Base-by-base conservation (phyloP, 2,888 invertebrate genomes). In the Xylota sylvarum region DNA sequence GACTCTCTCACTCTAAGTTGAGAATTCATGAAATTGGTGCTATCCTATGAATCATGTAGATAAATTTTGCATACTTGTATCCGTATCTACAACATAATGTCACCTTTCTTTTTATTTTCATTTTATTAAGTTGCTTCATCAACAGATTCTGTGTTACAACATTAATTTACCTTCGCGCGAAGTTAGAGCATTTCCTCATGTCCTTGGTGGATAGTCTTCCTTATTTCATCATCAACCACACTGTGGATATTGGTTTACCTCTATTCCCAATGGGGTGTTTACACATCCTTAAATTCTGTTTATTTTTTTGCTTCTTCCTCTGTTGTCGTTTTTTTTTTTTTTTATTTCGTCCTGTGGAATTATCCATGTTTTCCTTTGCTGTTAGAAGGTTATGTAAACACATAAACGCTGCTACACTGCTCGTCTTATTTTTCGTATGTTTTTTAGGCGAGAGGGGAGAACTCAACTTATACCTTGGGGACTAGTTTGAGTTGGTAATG, bases 221-320 rank as follows among this genome's bases (percentile, higher is more conserved):
- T 52, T 56, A 40, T 55, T 37, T 80, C 73, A 62, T 55, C 62
- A 56, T 37, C 65, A 74, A 52, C 65, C 67, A 35, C 17, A 46
- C 56, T 55, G 62, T 43, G 55, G 40, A 40, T 80, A 80, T 85
- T 85, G 84, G 73, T 80, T 85, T 67, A 70, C 74, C 70, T 80
- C 70, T 74, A 85, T 80, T 85, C 84, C 84, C 84, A 76, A 52
- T 23, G 84, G 84, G 35, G 84, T 85, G 46, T 80, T 85, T 85
- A 85, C 67, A 84, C 73, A 55, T 84, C 40, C 79, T 84, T 84
- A 84, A 65, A 85, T 85, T 85, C 80, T 70, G 48, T 80, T 74
- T 74, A 69, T 80, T 80, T 76, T 69, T 69, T 19, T 19, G 6
- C 40, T 27, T 12, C 12, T 72, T 56, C 27, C 46, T 27, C 3